A percentile compares a stretch with the other conserved stretches of the same genome.
phyloP scores from a whole-genome alignment of 2,888 invertebrate species.

The Balanococcus diminutus region DNA sequence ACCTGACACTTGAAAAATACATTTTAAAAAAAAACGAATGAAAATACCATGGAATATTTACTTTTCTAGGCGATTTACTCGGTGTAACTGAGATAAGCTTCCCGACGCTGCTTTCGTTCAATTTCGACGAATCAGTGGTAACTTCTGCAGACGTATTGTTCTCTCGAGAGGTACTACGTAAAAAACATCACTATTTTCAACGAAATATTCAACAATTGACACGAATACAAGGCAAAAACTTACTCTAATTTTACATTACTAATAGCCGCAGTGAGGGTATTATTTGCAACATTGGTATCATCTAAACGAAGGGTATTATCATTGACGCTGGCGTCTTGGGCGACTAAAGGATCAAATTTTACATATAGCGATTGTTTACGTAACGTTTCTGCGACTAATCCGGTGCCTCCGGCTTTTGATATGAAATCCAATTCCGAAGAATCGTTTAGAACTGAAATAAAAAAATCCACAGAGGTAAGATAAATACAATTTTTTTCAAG shows the following conservation, averaged over 20 bases:
- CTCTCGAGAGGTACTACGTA: neutral
- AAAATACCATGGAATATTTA: neutral
- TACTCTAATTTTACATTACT: conserved; percentile 2
- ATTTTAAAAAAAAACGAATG: no score
- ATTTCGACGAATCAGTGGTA: conserved; percentile 9
- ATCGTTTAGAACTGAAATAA: conserved; percentile 43
- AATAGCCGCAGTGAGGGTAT: neutral
- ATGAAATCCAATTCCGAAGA: conserved; percentile 48
- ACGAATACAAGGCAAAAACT: neutral
- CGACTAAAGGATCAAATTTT: conserved; percentile 48
- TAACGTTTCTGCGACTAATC: conserved; percentile 47
- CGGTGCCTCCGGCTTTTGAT: conserved; percentile 48
- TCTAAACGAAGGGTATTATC: conserved; percentile 16
- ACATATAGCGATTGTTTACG: conserved; percentile 52
- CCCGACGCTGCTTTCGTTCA: conserved; percentile 24
- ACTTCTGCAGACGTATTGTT: neutral
- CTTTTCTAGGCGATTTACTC: conserved; percentile 41
- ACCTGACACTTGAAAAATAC: no score
- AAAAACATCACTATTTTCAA: neutral
- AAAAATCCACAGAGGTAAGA: neutral
- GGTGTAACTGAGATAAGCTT: conserved; percentile 50
- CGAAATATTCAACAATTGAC: neutral
- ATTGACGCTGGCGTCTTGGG: neutral
- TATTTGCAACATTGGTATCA: neutral
- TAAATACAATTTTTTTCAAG: neutral